Evolutionary conservation across 1,140 invertebrate genomes (phyloP), one percentile per base, ranked within the genome.

Genomic region (Ostrea denselamellosa): DNA sequence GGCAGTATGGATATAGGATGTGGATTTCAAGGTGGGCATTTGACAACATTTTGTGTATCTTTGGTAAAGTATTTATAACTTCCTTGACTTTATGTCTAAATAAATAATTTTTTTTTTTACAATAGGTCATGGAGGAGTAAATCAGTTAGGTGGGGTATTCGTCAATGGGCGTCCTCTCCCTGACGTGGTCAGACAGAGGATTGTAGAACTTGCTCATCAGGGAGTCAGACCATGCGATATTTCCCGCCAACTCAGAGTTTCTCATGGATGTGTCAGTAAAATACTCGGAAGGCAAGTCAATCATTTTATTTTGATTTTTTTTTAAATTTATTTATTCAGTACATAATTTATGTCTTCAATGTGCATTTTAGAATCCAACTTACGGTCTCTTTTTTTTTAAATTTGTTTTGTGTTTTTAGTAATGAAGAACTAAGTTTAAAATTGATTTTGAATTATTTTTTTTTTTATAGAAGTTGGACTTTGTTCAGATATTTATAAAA

Each of bases 141-240:
- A 99, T 96, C 99, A 99, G 96, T 96, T 99, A 93, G 98, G 99
- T 90, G 99, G 99, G 91, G 98, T 98, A 85, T 99, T 99, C 96
- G 98, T 99, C 94, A 98, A 98, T 95, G 99, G 98, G 77, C 96
- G 99, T 91, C 99, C 99, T 81, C 96, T 99, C 92, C 98, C 98
- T 17, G 98, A 99, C 95, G 97, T 97, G 83, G 99, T 98, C 71
- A 96, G 98, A 84, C 98, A 99, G 95, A 97, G 98, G 96, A 99
- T 99, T 92, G 98, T 99, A 84, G 98, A 99, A 95, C 95, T 99
- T 91, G 98, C 98, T 34, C 97, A 99, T 94, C 98, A 97, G 12
- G 98, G 98, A 83, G 98, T 98, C 7, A 94, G 98, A 89, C 98
- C 98, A 0, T 99, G 98, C 96, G 98, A 99, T 96, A 99, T 99